phyloP scores from a whole-genome alignment of 2,113 vertebrate genomes.

The Entelurus aequoreus region DNA sequence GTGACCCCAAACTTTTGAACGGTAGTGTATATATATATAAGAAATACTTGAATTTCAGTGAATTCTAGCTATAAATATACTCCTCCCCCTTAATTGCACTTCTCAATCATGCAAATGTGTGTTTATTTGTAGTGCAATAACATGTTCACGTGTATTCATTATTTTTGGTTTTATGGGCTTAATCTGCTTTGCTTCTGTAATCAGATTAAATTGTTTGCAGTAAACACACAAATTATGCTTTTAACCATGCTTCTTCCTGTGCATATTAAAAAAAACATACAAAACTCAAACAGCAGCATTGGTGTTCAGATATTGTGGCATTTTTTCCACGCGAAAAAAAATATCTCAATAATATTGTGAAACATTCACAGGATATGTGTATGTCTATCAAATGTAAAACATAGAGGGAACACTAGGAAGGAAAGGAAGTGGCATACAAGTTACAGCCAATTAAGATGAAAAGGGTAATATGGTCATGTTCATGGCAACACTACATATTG shows the following conservation, averaged over 20 bases:
- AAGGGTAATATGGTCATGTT: constrained; percentile 48
- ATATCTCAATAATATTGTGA: neutral
- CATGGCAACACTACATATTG: constrained; percentile 8
- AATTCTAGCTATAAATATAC: no score
- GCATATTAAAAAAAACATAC: no score
- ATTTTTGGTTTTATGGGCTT: neutral
- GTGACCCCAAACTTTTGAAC: no score
- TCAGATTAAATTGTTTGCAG: neutral
- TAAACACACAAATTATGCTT: neutral
- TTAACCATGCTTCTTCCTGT: neutral
- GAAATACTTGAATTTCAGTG: no score
- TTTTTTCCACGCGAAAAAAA: neutral
- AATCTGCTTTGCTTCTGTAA: no score
- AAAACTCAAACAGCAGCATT: no score
- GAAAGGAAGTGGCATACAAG: constrained; percentile 45
- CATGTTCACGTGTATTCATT: neutral
- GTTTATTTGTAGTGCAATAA: no score
- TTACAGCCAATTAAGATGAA: constrained; percentile 63
- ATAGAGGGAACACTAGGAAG: constrained; percentile 24
- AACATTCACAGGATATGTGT: neutral
- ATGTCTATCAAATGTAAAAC: constrained; percentile 2
- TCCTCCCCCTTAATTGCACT: no score
- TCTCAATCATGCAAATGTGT: no score
- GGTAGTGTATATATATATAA: no score
- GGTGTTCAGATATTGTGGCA: no score